Conservation (phyloP, 2,888 invertebrate species). For the Drosophila tanythrix region DNA sequence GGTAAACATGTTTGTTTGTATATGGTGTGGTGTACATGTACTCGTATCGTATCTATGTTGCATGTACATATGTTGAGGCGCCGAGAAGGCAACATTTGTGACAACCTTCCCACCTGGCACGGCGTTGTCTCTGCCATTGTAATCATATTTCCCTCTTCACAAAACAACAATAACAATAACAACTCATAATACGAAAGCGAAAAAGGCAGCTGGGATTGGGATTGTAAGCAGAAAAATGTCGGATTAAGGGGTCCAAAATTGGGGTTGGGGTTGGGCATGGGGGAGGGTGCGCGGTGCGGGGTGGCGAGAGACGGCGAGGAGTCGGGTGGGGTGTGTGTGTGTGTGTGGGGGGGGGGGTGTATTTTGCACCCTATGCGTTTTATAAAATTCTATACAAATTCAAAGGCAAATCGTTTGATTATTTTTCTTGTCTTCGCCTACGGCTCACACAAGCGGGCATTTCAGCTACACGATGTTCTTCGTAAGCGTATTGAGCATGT, state of each 20-base stretch:
- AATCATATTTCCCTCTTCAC: conserved; percentile 65
- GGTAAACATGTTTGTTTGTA: neutral
- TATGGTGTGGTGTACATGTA: neutral
- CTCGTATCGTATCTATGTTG: neutral
- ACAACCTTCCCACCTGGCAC: conserved; percentile 63
- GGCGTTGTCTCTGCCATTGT: too few species aligned
- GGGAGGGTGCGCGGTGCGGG: too few species aligned
- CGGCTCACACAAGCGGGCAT: conserved; percentile 20
- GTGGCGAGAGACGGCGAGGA: neutral
- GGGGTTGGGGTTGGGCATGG: neutral
- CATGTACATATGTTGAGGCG: neutral
- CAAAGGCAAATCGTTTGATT: conserved; percentile 34
- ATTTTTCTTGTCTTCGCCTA: conserved; percentile 3
- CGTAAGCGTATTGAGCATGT: too few species aligned
- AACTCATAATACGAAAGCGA: conserved; percentile 37
- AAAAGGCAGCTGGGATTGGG: conserved; percentile 52
- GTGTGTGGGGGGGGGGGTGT: neutral
- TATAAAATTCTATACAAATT: conserved; percentile 42
- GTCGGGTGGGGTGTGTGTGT: too few species aligned
- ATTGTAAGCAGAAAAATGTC: conserved; percentile 44
- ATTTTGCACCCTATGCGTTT: conserved; percentile 13
- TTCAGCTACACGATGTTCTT: conserved; percentile 6
- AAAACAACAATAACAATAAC: conserved; percentile 39
- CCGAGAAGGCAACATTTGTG: conserved; percentile 27
- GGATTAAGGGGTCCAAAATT: conserved; percentile 35